Evolutionary conservation across 2,113 vertebrate species (phyloP), one percentile per base, ranked within the genome.

Genomic region (Symphodus melops): DNA sequence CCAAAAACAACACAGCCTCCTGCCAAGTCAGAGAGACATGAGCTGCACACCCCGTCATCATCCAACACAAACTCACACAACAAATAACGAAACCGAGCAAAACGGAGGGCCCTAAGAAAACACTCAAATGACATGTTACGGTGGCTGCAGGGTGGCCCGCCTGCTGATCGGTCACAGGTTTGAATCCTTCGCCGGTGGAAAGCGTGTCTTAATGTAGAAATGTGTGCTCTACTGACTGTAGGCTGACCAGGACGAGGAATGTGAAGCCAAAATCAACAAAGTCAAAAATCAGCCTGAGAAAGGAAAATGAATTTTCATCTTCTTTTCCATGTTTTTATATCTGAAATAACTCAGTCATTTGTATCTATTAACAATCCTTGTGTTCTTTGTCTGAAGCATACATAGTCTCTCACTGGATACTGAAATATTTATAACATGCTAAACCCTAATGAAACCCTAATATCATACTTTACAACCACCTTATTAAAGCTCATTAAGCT

Each of bases 41-140:
- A 85, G 88, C 84, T 85, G 46, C 85, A 81, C 72, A 81, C 72
- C 56, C 77, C 59, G 5, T 69, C 84, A 64, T 66, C 88, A 25
- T 87, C 88, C 86, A 90, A 90, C 79, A 85, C 49, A 80, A 89
- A 88, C 84, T 86, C 75, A 61, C 69, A 86, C 84, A 84, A 83
- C 82, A 84, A 90, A 86, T 86, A 84, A 82, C 49, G 75, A 82
- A 80, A 78, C 42, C 71, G 44, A 85, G 85, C 72, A 44, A 75
- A 75, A n/a, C 23, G 2, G 64, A 66, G 59, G 17, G 33, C 67
- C 36, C 65, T 33, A 6, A 51, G 66, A 60, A 33, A 77, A 49
- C 78, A 75, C 71, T 42, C 73, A 65, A 61, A 68, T 51, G 39
- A 72, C 58, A 72, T 14, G 65, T 44, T 44, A 17, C 41, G 75